These are phyloP conservation scores for Hypercompe scribonia DNA, from an alignment of 2,888 invertebrate genomes.

Conservation along the genomic window DNA sequence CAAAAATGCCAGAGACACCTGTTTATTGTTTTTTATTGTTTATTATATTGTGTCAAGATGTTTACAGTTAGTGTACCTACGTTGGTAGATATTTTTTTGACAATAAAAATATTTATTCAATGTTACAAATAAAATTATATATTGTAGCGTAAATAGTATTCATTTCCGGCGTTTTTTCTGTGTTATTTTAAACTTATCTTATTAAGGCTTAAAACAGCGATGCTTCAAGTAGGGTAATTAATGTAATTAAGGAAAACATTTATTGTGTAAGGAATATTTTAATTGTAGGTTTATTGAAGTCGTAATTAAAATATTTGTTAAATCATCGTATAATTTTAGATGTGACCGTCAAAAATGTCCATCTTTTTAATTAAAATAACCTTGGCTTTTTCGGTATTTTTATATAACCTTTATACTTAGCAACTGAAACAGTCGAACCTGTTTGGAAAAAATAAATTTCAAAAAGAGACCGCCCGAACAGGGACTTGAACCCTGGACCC, in stretches of 20 bases:
- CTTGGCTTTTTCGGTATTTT: not conserved
- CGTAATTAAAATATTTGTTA: not conserved
- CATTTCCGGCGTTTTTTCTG: not conserved
- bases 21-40: not conserved
- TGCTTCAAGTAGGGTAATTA: not conserved
- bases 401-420: too few species aligned
- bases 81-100: not conserved
- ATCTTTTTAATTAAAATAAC: not conserved
- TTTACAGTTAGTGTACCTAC: not conserved
- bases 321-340: not conserved
- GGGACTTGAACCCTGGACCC: slow-evolving; percentile 88
- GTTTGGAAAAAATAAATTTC: not conserved
- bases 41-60: not conserved
- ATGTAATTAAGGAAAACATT: not conserved
- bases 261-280: not conserved
- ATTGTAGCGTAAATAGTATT: not conserved
- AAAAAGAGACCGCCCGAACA: slow-evolving; percentile 78
- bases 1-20: too few species aligned
- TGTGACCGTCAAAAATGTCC: not conserved
- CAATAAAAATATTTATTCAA: not conserved
- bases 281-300: not conserved
- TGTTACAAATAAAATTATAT: not conserved
- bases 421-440: not conserved
- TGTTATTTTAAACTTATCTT: not conserved
- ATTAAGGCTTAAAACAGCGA: not conserved